Base-by-base conservation (phyloP, 1,140 invertebrate species). In the Drosophila varians region DNA sequence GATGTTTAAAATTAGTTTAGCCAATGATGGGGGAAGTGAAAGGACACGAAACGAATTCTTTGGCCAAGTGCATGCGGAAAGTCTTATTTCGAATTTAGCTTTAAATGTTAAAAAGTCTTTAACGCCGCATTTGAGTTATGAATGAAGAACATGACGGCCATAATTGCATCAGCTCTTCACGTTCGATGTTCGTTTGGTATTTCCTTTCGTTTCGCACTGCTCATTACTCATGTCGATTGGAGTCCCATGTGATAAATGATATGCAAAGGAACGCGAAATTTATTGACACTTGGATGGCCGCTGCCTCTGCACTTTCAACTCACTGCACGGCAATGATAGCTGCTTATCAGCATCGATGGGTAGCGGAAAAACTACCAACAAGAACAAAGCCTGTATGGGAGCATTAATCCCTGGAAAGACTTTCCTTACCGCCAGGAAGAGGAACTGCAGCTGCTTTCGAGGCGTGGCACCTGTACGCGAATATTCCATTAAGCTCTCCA, bases 171-270 rank as follows among this genome's bases (percentile, higher is more conserved):
- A 46, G n/a, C 54, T 26, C 66, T 71, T 71, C 66, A 71, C 14
- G 66, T 40, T 47, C 68, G 7, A 25, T 16, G 49, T 48, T 61
- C 47, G 53, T 60, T 72, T 72, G 55, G 69, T 42, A 53, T 62
- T 70, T 71, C 47, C 45, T 0, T 21, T 60, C 26, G 45, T 7
- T 42, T 57, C 45, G 18, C 14, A 18, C 25, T 65, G 60, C 60
- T 43, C 62, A 66, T 66, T 53, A 51, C 47, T 60, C 54, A 71
- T 60, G 19, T 34, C 68, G 42, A 25, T 47, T 21, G 43, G 36
- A 73, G 40, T 71, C 52, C 46, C 52, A 61, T 47, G 61, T 62
- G 69, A 72, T 72, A 72, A 72, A 72, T 61, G 56, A 72, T 61
- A 72, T 72, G 68, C 34, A 47, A 72, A 36, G n/a, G 69, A 12